Percentiles rank a stretch among this genome's conserved stretches.
Evolutionary conservation across 2,113 vertebrate species (phyloP).

Genomic region (Pedetes capensis): DNA sequence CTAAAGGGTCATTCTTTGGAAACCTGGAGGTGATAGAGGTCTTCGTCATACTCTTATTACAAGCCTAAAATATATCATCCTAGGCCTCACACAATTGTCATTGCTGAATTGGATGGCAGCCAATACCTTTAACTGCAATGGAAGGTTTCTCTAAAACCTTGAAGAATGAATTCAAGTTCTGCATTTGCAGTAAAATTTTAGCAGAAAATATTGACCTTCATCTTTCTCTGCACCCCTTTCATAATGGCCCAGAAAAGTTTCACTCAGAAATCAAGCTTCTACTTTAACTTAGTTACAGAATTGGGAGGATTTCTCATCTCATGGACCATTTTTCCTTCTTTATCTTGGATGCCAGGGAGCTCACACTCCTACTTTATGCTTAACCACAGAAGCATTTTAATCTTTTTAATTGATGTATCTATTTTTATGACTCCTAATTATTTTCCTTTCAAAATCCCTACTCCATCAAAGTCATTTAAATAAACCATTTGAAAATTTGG

Average conservation of each 20-base stretch:
- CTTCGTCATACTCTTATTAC: background rate
- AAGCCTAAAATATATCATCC: background rate
- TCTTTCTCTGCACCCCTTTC: background rate
- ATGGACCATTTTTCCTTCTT: background rate
- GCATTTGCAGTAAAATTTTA: conserved; percentile 32
- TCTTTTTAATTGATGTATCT: background rate
- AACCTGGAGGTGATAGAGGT: background rate
- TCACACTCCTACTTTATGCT: background rate
- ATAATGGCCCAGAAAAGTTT: background rate
- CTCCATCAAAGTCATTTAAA: background rate
- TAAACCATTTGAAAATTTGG: background rate
- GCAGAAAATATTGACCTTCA: conserved; percentile 30
- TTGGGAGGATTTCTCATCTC: background rate
- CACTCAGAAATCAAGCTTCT: background rate
- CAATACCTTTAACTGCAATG: conserved; percentile 15
- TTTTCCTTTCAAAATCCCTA: background rate
- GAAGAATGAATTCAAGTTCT: conserved; percentile 27
- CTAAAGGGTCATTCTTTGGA: background rate
- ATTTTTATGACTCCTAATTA: background rate
- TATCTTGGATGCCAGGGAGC: background rate
- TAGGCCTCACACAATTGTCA: background rate
- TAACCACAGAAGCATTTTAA: background rate
- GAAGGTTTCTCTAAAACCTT: conserved; percentile 45
- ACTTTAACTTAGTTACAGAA: background rate
- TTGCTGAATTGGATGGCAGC: background rate